These are phyloP conservation scores for Dermatophagoides farinae DNA, from an alignment of 1,140 invertebrate species.

Conservation along the genomic window DNA sequence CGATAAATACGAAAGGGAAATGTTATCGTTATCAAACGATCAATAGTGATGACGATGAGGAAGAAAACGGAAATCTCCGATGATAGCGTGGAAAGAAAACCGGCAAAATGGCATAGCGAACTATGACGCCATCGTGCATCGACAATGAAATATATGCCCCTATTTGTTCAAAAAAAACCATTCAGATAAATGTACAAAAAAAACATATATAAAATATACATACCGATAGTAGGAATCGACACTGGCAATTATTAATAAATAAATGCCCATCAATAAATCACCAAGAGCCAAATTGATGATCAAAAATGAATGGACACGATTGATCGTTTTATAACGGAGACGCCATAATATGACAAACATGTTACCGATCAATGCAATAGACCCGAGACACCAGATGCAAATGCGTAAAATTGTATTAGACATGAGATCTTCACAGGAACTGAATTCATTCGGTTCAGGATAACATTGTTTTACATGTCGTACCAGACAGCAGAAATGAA, in stretches of 20 bases:
- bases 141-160: slow-evolving; percentile 32
- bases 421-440: slow-evolving; percentile 37
- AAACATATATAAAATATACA: background rate
- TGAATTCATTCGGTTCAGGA: slow-evolving; percentile 33
- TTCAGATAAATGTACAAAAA: background rate
- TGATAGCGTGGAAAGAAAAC: slow-evolving; percentile 42
- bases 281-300: slow-evolving; percentile 54
- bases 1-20: slow-evolving; percentile 34
- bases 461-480: slow-evolving; percentile 25
- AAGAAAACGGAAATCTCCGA: slow-evolving; percentile 42
- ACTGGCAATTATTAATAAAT: slow-evolving; percentile 45
- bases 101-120: slow-evolving; percentile 33
- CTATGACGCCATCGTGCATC: slow-evolving; percentile 32
- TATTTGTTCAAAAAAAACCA: background rate
- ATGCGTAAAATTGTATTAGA: slow-evolving; percentile 32
- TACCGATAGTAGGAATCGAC: slow-evolving; percentile 36
- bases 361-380: slow-evolving; percentile 39
- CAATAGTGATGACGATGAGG: slow-evolving; percentile 36
- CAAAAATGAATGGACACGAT: slow-evolving; percentile 29
- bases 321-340: slow-evolving; percentile 20
- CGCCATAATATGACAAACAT: slow-evolving; percentile 39
- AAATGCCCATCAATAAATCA: slow-evolving; percentile 55
- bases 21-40: slow-evolving; percentile 34
- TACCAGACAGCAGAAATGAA: slow-evolving; percentile 34
- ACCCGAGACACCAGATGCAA: slow-evolving; percentile 43